These are phyloP conservation scores for Acyrthosiphon pisum DNA, from an alignment of 1,140 invertebrate species.

Conservation along the genomic window DNA sequence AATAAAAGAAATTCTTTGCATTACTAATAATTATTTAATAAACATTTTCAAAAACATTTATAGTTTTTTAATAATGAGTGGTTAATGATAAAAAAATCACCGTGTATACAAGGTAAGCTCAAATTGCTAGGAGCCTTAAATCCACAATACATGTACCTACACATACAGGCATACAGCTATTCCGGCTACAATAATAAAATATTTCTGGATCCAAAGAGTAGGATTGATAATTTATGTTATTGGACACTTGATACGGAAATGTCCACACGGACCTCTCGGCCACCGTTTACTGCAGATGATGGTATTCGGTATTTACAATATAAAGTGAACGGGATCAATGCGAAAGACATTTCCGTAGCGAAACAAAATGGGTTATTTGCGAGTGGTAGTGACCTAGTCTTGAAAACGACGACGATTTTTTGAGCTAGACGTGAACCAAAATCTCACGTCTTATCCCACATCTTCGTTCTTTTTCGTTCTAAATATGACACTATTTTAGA, in stretches of 20 bases:
- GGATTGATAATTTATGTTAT: background rate
- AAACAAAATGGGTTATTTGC: background rate
- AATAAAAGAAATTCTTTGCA: no score
- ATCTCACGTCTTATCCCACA: background rate
- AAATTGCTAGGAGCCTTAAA: background rate
- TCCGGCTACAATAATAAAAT: background rate
- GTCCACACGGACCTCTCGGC: background rate
- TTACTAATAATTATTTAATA: no score
- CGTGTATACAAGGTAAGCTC: background rate
- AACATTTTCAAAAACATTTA: no score
- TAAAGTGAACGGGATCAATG: slow-evolving; percentile 3
- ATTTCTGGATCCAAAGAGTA: background rate
- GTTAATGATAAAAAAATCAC: no score
- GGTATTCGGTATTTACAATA: background rate
- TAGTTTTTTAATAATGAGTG: no score
- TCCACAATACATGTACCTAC: background rate
- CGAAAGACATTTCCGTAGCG: background rate
- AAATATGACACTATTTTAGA: background rate
- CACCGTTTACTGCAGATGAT: background rate
- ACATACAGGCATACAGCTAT: background rate
- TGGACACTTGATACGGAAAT: background rate
- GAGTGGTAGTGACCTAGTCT: background rate
- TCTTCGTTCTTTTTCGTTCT: background rate
- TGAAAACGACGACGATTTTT: background rate
- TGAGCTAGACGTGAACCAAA: background rate